Evolutionary conservation across 2,113 vertebrate genomes (phyloP), one percentile per base, ranked within the genome.

Genomic region (Callocephalon fimbriatum): DNA sequence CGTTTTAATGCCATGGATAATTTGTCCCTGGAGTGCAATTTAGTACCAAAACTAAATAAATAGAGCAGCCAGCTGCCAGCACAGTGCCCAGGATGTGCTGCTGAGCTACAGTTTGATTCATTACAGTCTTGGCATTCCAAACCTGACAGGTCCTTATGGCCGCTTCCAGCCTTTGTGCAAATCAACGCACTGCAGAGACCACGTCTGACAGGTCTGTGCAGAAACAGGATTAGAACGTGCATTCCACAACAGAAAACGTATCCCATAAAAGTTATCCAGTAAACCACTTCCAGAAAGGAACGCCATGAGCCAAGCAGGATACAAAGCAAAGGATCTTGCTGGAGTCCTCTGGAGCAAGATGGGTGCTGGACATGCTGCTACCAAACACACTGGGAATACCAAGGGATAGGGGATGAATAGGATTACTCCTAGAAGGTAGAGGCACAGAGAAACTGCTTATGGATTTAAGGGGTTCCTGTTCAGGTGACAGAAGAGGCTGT

Each of bases 131-230:
- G 48, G 66, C 54, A 37, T 58, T 75, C 47, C 29, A 90, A 88
- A 54, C 70, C 76, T 31, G 10, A 73, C 65, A 90, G 17, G 13
- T 21, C 59, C 31, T 83, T 3, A 6, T 17, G 62, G 71, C 38
- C 74, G 35, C 31, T 25, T 32, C 8, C 53, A 90, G 45, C 54
- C 81, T 26, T 53, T 27, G 44, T 25, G 62, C 48, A 45, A 44
- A 66, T 3, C 37, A 31, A 1, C 0, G 1, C 22, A 22, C 8
- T 0, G 1, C 38, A 12, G 12, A 19, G 61, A 73, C 42, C 68
- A 23, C 0, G 0, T 38, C 75, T 27, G 67, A 65, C 76, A 79
- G 61, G 23, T n/a, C 62, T 3, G 0, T 3, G 35, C 62, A 87
- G 79, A 76, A 61, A 0, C 3, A 4, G 48, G 37, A 75, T 4